Base-by-base conservation (phyloP, 2,888 invertebrate genomes). In the Lasioglossum marginatum region DNA sequence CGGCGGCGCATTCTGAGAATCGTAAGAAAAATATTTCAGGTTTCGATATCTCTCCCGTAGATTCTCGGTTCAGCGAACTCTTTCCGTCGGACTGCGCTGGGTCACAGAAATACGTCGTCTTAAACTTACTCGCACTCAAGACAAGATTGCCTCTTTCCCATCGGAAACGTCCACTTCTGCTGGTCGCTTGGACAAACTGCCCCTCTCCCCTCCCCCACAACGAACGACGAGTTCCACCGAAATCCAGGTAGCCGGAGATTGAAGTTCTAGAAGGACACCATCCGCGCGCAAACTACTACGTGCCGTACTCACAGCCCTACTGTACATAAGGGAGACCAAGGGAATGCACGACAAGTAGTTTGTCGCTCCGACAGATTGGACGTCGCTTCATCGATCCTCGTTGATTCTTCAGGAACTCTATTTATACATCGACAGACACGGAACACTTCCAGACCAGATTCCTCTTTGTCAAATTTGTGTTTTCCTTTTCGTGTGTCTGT, bases 321-420 rank as follows among this genome's bases (percentile, higher is more conserved):
- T 76, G 27, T 45, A 83, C 60, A 37, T 82, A 77, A 70, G 52
- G 52, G 37, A 77, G 57, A 66, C 66, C 72, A 40, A 37, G 77
- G 76, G 73, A 71, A 72, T 72, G 79, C 68, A 68, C 43, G 60
- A 31, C 27, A 66, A 77, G 77, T 52, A 45, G 37, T 57, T 60
- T 43, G 81, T 71, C 78, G 80, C 81, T 68, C 79, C 85, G 87
- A 91, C 89, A 84, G 90, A 91, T 92, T 91, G 91, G 78, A 91
- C 85, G 81, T 72, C 77, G 85, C 83, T 87, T 84, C 91, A 90
- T 91, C 92, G 90, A 92, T 90, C 87, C 82, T 77, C 70, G 87
- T 89, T 85, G 81, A 78, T 84, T 82, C 84, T 82, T 80, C 85
- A 78, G 80, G 79, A 86, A 86, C 87, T 88, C 87, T 87, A 88